phyloP scores from a whole-genome alignment of 2,888 invertebrate genomes.

The Synergus itoensis region DNA sequence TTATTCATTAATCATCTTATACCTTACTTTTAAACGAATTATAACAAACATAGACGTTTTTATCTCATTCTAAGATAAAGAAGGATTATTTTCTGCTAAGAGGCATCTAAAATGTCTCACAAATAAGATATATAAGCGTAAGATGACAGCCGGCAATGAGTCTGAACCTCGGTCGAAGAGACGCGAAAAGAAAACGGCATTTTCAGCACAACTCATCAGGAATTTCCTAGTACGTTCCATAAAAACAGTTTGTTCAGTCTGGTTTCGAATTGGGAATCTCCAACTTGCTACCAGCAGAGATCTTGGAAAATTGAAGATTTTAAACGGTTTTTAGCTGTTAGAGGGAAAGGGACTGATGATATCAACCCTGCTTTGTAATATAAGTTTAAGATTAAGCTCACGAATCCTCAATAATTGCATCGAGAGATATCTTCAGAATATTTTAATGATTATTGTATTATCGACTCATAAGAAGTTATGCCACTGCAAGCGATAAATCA shows the following conservation, averaged over 20 bases:
- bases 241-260: slow-evolving; percentile 17
- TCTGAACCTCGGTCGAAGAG: slow-evolving; percentile 8
- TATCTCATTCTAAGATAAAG: background rate
- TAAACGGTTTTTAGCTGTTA: background rate
- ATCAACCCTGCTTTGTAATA: too few species aligned
- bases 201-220: background rate
- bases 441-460: background rate
- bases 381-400: too few species aligned
- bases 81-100: background rate
- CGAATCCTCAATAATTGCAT: too few species aligned
- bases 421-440: too few species aligned
- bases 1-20: background rate
- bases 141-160: slow-evolving; percentile 9
- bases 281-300: slow-evolving; percentile 2
- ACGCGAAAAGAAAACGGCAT: slow-evolving; percentile 10
- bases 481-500: background rate
- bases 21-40: background rate
- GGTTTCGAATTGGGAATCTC: slow-evolving; percentile 3
- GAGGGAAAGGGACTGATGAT: background rate
- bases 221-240: slow-evolving; percentile 15
- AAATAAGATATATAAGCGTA: background rate
- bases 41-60: background rate
- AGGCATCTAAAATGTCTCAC: background rate
- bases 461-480: background rate
- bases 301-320: background rate